A percentile compares a stretch with the other conserved stretches of the same genome.
These are phyloP conservation scores for Brachyptera putata DNA, from an alignment of 2,888 invertebrate genomes.

Conservation along the genomic window DNA sequence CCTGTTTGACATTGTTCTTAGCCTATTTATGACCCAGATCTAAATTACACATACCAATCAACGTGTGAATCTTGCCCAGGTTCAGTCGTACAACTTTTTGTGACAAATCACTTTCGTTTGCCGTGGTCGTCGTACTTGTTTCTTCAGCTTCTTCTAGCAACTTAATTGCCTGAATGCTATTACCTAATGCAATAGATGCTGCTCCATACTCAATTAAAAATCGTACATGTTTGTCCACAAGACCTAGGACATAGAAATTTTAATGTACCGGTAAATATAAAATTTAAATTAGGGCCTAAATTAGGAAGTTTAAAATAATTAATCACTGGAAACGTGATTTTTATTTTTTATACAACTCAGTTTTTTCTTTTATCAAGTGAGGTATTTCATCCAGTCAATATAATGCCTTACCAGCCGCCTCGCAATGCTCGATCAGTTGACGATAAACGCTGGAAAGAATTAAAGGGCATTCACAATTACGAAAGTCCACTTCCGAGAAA, in stretches of 20 bases:
- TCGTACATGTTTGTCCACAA: constrained; percentile 36
- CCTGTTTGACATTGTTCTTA: no score
- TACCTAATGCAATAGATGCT: constrained; percentile 40
- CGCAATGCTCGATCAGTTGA: constrained; percentile 28
- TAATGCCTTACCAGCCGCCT: constrained; percentile 25
- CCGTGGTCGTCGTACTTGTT: not conserved
- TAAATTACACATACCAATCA: not conserved
- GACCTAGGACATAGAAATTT: not conserved
- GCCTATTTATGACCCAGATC: not conserved
- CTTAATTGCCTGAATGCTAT: constrained; percentile 40
- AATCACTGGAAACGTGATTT: no score
- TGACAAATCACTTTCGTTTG: not conserved
- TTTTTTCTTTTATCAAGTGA: not conserved
- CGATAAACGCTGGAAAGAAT: constrained; percentile 21
- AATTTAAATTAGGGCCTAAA: no score
- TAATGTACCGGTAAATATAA: no score
- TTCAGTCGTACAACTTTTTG: not conserved
- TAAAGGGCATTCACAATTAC: constrained; percentile 25
- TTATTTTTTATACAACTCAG: no score
- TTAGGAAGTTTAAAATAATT: no score
- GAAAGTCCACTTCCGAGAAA: constrained; percentile 18
- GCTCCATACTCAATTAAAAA: constrained; percentile 42
- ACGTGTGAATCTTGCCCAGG: not conserved
- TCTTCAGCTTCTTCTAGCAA: constrained; percentile 37
- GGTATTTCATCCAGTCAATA: not conserved